Evolutionary conservation across 2,888 invertebrate genomes (phyloP).

Genomic region (Drosophila infuscata): DNA sequence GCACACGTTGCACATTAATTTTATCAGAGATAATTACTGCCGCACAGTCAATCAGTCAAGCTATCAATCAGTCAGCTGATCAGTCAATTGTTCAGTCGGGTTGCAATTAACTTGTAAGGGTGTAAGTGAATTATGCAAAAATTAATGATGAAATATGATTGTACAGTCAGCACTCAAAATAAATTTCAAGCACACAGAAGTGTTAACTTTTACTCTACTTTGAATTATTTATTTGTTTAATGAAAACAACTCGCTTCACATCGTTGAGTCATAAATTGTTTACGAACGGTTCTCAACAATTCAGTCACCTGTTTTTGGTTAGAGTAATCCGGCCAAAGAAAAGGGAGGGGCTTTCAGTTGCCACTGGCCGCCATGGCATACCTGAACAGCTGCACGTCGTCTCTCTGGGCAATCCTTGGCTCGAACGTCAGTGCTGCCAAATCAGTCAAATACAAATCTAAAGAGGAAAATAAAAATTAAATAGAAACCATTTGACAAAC

Average conservation of each 20-base stretch:
- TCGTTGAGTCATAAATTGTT: constrained; percentile 51
- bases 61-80: constrained; percentile 17
- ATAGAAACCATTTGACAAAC: constrained; percentile 17
- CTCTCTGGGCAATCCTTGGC: constrained; percentile 50
- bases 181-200: constrained; percentile 17
- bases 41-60: constrained; percentile 29
- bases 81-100: constrained; percentile 21
- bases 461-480: constrained; percentile 1
- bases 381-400: constrained; percentile 72
- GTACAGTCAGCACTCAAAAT: constrained; percentile 33
- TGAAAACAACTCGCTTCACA: constrained; percentile 31
- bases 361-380: constrained; percentile 46
- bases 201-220: constrained; percentile 49
- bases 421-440: constrained; percentile 42
- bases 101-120: constrained; percentile 53
- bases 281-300: neutral
- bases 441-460: constrained; percentile 6
- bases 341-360: neutral
- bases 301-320: neutral
- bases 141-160: constrained; percentile 7
- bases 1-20: constrained; percentile 69
- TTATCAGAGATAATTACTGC: constrained; percentile 40
- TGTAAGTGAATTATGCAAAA: constrained; percentile 55
- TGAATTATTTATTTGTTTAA: constrained; percentile 43
- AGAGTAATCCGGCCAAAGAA: neutral